Base-by-base conservation (phyloP, 1,140 invertebrate species). In the Drosophila azteca region DNA sequence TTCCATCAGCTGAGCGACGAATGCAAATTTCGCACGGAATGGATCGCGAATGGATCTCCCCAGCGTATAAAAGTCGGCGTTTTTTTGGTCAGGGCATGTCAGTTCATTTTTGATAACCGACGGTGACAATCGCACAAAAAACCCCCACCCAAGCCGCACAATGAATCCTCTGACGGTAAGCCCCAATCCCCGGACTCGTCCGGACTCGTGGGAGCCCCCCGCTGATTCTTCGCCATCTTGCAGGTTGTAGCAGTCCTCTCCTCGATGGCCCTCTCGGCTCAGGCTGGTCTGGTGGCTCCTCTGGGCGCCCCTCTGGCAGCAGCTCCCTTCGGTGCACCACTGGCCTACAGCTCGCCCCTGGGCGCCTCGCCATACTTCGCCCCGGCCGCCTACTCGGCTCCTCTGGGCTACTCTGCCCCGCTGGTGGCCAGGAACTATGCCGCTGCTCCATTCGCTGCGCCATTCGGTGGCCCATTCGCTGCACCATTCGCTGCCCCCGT, bases 81-180 rank as follows among this genome's bases (percentile, higher is more conserved):
- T n/a, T 60, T 77, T 90, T 81, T 90, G 79, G 66, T 67, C 66
- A 85, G 54, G 58, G 79, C 57, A 92, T 90, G 90, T 92, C 91
- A 92, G 91, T 92, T 91, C 69, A 91, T 73, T 89, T 91, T 91
- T 72, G 80, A 77, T 81, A 91, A 88, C 82, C 88, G 77, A 92
- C 87, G 70, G 91, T 92, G 84, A 83, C 69, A 92, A 91, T 75
- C 75, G 65, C 69, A 64, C 71, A 31, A 44, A 49, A 62, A 71
- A 66, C 24, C 58, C 35, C 53, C 57, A 74, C 80, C 83, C 73
- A 88, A 91, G 80, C 77, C 70, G 41, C 54, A 91, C 87, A 92
- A 91, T 92, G 91, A 91, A 89, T 91, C 85, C 87, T 79, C 63
- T 91, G 75, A 77, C 80, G 79, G 90, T 91, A 81, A 91, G 49